Conservation (phyloP, 53 echinoderm and acorn worm genomes). For the Paracentrotus lividus region DNA sequence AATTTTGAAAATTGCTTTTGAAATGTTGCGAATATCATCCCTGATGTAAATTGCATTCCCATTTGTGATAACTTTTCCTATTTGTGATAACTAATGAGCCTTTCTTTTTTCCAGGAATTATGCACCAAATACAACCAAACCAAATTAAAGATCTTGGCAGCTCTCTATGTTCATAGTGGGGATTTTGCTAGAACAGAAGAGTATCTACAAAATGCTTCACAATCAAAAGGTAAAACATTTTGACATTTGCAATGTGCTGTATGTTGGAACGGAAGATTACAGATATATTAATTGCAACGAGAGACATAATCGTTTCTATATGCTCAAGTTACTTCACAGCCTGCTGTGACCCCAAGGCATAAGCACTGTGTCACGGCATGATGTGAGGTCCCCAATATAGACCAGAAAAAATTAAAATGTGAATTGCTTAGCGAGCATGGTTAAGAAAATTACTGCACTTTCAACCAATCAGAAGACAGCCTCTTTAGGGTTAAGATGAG, state of each 20-base stretch:
- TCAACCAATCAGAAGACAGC: neutral
- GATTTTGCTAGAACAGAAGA: neutral
- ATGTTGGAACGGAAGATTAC: neutral
- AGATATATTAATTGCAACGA: neutral
- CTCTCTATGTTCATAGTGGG: slow-evolving; percentile 3
- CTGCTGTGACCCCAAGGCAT: neutral
- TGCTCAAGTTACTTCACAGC: no score
- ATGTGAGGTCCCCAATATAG: neutral
- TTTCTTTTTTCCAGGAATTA: neutral
- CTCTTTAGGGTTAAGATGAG: no score
- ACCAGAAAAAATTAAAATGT: neutral
- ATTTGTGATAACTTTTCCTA: no score
- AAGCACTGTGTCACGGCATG: neutral
- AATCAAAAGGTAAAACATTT: neutral
- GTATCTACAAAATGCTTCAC: neutral
- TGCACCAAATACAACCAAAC: slow-evolving; percentile 1
- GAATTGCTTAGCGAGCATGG: neutral
- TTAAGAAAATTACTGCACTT: neutral
- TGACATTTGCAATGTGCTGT: neutral
- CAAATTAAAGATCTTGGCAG: neutral
- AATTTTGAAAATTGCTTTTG: no score
- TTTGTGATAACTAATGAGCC: no score
- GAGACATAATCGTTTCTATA: no score
- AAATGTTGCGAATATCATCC: no score
- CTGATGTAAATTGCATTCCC: no score